Evolutionary conservation across 2,888 invertebrate genomes (phyloP), one percentile per base, ranked within the genome.

Genomic region (Ophion costatus): DNA sequence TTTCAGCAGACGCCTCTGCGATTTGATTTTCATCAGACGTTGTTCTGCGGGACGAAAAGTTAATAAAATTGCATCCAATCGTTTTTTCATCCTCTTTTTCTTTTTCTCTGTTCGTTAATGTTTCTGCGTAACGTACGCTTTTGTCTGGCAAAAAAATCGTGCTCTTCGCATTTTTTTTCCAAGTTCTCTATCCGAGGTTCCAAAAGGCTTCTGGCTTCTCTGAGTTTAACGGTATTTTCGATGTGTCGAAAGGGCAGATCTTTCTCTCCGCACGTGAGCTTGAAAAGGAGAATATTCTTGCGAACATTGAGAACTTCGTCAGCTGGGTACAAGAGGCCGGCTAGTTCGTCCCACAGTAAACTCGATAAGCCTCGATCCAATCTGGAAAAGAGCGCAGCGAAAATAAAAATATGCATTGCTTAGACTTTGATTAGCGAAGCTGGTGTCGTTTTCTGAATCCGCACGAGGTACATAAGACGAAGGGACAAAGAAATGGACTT

Each of bases 91-190:
- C 57, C 22, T 14, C 59, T 42, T 66, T 51, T 42, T 24, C 11
- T 57, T 57, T 71, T 87, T 57, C 57, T 67, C 33, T 6, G 22
- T 76, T 10, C 29, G 29, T 29, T 20, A 56, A 6, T 22, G 1
- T 57, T 17, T 71, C n/a, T 33, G n/a, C 38, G 3, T 3, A 57
- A 80, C 77, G 0, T 89, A 93, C 93, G 88, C 88, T 91, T 91
- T 82, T 91, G 85, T 80, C 91, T 88, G 20, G 90, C 87, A 45
- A 57, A 29, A 85, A 90, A 88, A 84, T 93, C 90, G 82, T 88
- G 88, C 59, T 89, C 64, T 45, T 90, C 83, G 70, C 90, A 91
- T 80, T 88, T 88, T 20, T 89, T 83, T 81, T 92, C 90, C 10
- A 90, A 69, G 17, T 38, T 83, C 64, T 88, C 82, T 76, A 92